A percentile compares a stretch with the other conserved stretches of the same genome.
phyloP scores from a whole-genome alignment of 2,797 vertebrate genomes.

The Psittacula derbiana region DNA sequence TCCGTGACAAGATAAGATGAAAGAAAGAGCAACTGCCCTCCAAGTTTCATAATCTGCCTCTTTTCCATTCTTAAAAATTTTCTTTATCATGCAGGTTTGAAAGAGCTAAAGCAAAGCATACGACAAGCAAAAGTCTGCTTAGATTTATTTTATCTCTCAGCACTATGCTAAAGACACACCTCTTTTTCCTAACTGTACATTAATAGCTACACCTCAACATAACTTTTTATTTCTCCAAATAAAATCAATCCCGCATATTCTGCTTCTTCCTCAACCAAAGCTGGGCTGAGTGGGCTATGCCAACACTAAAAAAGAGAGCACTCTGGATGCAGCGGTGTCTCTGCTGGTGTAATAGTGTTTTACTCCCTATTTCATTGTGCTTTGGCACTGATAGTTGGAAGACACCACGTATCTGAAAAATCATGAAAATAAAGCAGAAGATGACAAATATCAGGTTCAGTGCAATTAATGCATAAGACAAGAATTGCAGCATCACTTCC shows the following conservation, averaged over 20 bases:
- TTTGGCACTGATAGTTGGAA: not conserved
- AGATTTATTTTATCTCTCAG: not conserved
- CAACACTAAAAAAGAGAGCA: not conserved
- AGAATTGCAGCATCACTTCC: not conserved
- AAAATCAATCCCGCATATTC: not conserved
- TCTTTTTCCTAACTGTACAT: not conserved
- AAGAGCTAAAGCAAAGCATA: not conserved
- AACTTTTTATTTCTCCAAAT: not conserved
- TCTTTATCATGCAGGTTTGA: not conserved
- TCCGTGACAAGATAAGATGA: too few species aligned
- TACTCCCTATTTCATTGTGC: accelerated
- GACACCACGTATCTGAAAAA: not conserved
- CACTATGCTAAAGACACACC: not conserved
- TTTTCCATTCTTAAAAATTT: not conserved
- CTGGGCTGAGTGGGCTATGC: not conserved
- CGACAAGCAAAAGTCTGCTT: not conserved
- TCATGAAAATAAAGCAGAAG: not conserved
- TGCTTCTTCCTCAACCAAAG: not conserved
- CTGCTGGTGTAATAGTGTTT: accelerated
- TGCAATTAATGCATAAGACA: not conserved
- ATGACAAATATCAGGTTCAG: not conserved
- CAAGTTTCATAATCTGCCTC: not conserved
- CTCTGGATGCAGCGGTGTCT: not conserved
- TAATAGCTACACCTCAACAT: not conserved
- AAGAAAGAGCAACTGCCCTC: not conserved